These are phyloP conservation scores for Drosophila burlai DNA, from an alignment of 1,140 invertebrate genomes.

Conservation along the genomic window DNA sequence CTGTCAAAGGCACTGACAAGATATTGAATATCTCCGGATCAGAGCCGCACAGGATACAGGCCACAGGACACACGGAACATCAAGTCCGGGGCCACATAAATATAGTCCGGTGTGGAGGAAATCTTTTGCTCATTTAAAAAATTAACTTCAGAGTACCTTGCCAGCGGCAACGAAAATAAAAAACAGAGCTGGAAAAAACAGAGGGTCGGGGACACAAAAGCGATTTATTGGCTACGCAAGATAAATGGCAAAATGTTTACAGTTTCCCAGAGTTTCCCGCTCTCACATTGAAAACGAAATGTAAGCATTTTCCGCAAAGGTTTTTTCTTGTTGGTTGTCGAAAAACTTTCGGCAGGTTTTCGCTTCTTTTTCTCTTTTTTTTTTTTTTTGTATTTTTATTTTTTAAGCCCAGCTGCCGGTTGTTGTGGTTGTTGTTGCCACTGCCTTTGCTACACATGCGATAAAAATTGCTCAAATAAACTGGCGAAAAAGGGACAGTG, in stretches of 20 bases:
- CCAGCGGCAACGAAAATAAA: slow-evolving; percentile 21
- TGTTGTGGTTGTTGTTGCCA: slow-evolving; percentile 25
- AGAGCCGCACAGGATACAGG: slow-evolving; percentile 25
- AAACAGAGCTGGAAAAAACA: slow-evolving; percentile 2
- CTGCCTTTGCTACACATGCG: slow-evolving; percentile 70
- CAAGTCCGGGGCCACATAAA: slow-evolving; percentile 23
- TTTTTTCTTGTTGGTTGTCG: slow-evolving; percentile 61
- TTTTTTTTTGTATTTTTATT: neutral
- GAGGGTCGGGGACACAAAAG: slow-evolving; percentile 46
- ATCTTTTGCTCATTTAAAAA: slow-evolving; percentile 75
- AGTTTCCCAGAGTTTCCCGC: slow-evolving; percentile 55
- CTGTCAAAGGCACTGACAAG: slow-evolving; percentile 69
- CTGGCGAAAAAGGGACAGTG: slow-evolving; percentile 31
- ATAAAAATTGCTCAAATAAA: slow-evolving; percentile 84
- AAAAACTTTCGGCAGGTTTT: slow-evolving; percentile 79
- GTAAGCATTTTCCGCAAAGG: slow-evolving; percentile 77
- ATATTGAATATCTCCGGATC: slow-evolving; percentile 45
- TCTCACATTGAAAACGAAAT: slow-evolving; percentile 66
- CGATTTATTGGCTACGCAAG: slow-evolving; percentile 80
- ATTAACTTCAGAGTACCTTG: slow-evolving; percentile 73
- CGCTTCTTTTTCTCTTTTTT: slow-evolving; percentile 11
- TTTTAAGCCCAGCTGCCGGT: slow-evolving; percentile 13
- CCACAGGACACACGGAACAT: slow-evolving; percentile 12
- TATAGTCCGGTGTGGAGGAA: slow-evolving; percentile 47
- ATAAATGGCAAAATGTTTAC: slow-evolving; percentile 82